A percentile compares a stretch with the other conserved stretches of the same genome.
Evolutionary conservation across 1,140 invertebrate genomes (phyloP).

Genomic region (Nephila pilipes): DNA sequence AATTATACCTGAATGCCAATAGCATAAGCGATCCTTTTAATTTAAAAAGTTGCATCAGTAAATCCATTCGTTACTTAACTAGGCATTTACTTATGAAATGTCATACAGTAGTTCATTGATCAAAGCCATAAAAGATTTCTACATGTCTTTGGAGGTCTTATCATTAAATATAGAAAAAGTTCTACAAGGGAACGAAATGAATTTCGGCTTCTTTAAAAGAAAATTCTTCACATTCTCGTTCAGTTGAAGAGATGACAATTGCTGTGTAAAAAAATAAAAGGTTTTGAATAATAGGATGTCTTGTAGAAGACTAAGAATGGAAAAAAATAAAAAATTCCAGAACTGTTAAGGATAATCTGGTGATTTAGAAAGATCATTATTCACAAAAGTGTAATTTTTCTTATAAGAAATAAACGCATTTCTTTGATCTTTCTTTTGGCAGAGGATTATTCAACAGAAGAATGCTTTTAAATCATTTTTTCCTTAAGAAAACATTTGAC

Average conservation of each 20-base stretch:
- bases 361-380: slow-evolving; percentile 59
- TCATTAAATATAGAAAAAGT: slow-evolving; percentile 36
- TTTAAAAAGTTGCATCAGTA: no score
- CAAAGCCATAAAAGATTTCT: neutral
- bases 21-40: no score
- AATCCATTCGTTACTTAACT: no score
- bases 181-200: neutral
- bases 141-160: neutral
- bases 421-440: slow-evolving; percentile 30
- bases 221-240: neutral
- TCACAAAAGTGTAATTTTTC: slow-evolving; percentile 43
- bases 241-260: slow-evolving; percentile 30
- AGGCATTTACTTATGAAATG: no score
- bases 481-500: neutral
- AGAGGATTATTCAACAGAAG: neutral
- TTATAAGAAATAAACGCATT: slow-evolving; percentile 14
- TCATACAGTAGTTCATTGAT: neutral
- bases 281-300: slow-evolving; percentile 46
- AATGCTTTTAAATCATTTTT: neutral
- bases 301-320: neutral
- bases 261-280: slow-evolving; percentile 17
- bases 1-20: no score
- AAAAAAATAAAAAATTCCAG: slow-evolving; percentile 5
- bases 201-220: slow-evolving; percentile 3
- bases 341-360: slow-evolving; percentile 40